Conservation (phyloP, 2,888 invertebrate species). For the Drosophila mulleri region DNA sequence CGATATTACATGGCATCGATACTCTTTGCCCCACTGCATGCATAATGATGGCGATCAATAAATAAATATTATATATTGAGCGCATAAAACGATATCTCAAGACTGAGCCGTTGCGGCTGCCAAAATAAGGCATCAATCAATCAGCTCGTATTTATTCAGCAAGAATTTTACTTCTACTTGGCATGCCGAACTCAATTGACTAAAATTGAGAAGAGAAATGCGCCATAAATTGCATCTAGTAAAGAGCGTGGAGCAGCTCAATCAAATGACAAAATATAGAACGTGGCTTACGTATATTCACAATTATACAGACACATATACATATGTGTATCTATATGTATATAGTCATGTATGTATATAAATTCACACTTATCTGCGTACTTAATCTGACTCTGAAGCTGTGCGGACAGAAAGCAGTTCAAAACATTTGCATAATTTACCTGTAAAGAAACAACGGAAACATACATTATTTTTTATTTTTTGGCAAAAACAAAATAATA, state of each 20-base stretch:
- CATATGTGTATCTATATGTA: constrained; percentile 17
- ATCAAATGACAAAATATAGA: background rate
- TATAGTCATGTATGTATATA: constrained; percentile 6
- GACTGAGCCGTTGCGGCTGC: background rate
- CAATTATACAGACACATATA: background rate
- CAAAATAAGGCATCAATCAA: background rate
- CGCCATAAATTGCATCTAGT: background rate
- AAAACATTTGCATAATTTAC: constrained; percentile 69
- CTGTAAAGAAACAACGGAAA: constrained; percentile 65
- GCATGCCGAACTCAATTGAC: background rate
- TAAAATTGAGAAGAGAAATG: background rate
- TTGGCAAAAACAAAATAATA: constrained; percentile 24
- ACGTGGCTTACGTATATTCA: background rate
- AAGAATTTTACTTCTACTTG: background rate
- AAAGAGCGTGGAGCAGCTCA: background rate
- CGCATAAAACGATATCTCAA: background rate
- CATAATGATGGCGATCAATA: constrained; percentile 1
- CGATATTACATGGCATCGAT: constrained; percentile 4
- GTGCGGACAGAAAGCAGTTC: constrained; percentile 33
- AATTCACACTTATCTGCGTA: constrained; percentile 46
- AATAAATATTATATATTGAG: constrained; percentile 2
- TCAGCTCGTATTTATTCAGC: too few species aligned
- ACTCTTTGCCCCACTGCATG: background rate
- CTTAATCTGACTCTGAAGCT: constrained; percentile 35
- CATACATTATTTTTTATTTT: constrained; percentile 49